phyloP scores from a whole-genome alignment of 2,888 invertebrate species.

The Alviniconcha strummeri region DNA sequence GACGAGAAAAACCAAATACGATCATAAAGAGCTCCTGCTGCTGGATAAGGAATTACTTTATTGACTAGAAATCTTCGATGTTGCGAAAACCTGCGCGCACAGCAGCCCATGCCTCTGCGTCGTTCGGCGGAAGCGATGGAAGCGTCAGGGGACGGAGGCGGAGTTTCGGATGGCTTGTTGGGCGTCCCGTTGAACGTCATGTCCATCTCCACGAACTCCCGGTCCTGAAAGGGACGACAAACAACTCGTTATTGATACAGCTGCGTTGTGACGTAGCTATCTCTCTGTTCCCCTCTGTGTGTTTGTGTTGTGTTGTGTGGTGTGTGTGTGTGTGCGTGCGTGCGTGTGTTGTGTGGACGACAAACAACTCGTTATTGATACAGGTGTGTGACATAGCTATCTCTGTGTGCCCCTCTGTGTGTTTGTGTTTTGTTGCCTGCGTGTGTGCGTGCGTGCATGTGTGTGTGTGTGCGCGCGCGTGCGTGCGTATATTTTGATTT shows the following conservation, averaged over 20 bases:
- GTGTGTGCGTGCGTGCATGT: background rate
- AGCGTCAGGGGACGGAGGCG: slow-evolving; percentile 72
- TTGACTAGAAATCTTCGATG: slow-evolving; percentile 64
- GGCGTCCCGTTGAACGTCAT: slow-evolving; percentile 95
- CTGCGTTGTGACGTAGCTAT: too few species aligned
- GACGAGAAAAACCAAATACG: too few species aligned
- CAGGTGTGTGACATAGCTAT: too few species aligned
- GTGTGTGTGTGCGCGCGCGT: too few species aligned
- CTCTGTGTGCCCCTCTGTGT: too few species aligned
- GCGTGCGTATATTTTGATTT: too few species aligned
- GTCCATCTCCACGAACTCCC: slow-evolving; percentile 97
- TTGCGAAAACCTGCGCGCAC: slow-evolving; percentile 61
- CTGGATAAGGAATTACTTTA: slow-evolving; percentile 43
- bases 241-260: too few species aligned
- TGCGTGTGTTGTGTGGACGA: background rate
- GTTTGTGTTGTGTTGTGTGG: too few species aligned
- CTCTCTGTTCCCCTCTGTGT: too few species aligned
- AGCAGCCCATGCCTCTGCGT: slow-evolving; percentile 63
- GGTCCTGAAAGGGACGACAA: slow-evolving; percentile 81
- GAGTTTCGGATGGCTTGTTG: slow-evolving; percentile 82
- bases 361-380: too few species aligned
- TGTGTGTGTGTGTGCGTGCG: background rate
- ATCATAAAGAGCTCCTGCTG: too few species aligned
- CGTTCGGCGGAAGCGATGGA: slow-evolving; percentile 63
- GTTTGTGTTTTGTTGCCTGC: background rate